A percentile compares a stretch with the other conserved stretches of the same genome.
Evolutionary conservation across 2,797 vertebrate species (phyloP).

Genomic region (Sciurus vulgaris): DNA sequence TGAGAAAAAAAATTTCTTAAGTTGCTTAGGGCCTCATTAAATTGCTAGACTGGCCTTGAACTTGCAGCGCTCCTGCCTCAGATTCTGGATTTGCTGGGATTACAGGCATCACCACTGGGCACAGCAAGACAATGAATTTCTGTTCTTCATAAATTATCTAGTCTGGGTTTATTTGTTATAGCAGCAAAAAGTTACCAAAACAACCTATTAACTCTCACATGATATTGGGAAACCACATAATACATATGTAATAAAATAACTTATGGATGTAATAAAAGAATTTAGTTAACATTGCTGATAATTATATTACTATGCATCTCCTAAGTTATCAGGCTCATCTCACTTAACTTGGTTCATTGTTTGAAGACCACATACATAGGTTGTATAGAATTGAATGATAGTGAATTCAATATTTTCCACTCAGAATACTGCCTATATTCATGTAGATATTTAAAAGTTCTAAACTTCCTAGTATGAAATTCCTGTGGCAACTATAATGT

Average conservation of each 20-base stretch:
- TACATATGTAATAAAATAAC: background rate
- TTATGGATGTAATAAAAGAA: background rate
- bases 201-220: background rate
- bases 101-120: too few relatives aligned
- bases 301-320: background rate
- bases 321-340: background rate
- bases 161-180: background rate
- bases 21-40: too few relatives aligned
- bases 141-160: background rate
- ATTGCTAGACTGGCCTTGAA: too few relatives aligned
- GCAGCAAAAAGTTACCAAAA: background rate
- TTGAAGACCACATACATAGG: background rate
- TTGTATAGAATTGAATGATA: background rate
- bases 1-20: background rate
- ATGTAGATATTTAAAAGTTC: background rate
- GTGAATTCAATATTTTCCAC: background rate
- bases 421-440: background rate
- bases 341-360: background rate
- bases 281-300: background rate
- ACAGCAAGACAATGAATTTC: too few relatives aligned
- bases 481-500: background rate
- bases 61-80: too few relatives aligned
- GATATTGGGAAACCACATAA: background rate
- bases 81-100: too few relatives aligned
- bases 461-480: background rate